These are phyloP conservation scores for Lepidothrix coronata DNA, from an alignment of 2,113 vertebrate species.

Conservation along the genomic window DNA sequence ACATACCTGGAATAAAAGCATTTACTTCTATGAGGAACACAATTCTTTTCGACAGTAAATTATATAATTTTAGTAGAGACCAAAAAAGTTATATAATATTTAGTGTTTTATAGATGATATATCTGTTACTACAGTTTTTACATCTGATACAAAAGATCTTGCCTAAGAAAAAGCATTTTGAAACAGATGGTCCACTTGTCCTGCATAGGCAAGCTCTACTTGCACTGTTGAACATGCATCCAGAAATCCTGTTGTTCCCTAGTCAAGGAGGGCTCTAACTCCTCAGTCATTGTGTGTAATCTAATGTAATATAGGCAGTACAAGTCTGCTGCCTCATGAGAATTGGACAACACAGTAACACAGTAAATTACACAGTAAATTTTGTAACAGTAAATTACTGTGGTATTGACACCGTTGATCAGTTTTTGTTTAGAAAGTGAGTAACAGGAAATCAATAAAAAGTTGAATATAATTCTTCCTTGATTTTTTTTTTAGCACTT, in stretches of 20 bases:
- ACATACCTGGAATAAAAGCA: background rate
- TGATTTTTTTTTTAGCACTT: background rate
- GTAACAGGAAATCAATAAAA: background rate
- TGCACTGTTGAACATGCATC: background rate
- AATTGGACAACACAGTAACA: background rate
- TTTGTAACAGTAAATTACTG: background rate
- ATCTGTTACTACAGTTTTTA: background rate
- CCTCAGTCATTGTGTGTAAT: background rate
- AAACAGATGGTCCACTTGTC: background rate
- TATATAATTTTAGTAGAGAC: background rate
- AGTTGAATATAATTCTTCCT: background rate
- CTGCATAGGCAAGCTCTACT: background rate
- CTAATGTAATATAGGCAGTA: accelerated
- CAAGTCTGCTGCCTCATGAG: background rate
- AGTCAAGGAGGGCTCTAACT: background rate
- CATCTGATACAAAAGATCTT: background rate
- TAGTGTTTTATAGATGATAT: background rate
- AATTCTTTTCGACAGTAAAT: background rate
- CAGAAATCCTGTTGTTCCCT: background rate
- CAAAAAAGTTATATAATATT: background rate
- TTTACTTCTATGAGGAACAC: background rate
- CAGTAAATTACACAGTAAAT: no score
- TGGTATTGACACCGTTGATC: background rate
- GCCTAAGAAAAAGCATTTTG: background rate
- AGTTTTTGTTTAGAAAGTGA: background rate